These are phyloP conservation scores for Pterobdella sp. DNA, from an alignment of 2,888 invertebrate species.

Conservation along the genomic window DNA sequence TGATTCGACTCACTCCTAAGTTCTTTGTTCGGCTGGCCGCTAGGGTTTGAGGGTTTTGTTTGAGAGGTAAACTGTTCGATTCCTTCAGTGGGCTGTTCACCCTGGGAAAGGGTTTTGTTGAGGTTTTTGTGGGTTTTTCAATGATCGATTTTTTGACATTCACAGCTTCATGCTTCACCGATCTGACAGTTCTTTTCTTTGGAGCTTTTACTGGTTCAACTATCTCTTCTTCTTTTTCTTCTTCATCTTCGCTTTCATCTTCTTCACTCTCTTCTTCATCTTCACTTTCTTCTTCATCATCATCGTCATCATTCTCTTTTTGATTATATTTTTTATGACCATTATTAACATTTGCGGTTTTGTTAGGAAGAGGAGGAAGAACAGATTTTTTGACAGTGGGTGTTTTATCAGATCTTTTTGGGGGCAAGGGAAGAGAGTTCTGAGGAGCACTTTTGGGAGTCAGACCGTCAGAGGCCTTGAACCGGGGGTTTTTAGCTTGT, in stretches of 20 bases:
- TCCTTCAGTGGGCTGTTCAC: neutral
- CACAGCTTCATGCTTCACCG: neutral
- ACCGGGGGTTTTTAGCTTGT: neutral
- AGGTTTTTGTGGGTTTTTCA: neutral
- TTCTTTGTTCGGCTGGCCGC: neutral
- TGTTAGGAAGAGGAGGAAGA: neutral
- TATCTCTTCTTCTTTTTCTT: neutral
- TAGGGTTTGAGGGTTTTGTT: neutral
- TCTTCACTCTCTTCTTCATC: slow-evolving; percentile 17
- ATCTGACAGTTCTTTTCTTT: neutral
- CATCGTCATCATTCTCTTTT: slow-evolving; percentile 11
- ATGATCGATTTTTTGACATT: neutral
- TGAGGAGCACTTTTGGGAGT: slow-evolving; percentile 2
- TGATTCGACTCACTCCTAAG: neutral
- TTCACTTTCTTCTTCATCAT: slow-evolving; percentile 20
- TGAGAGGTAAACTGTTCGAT: neutral
- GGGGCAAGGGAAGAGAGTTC: neutral
- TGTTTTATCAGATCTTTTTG: slow-evolving; percentile 5
- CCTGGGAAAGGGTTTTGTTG: neutral
- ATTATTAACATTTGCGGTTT: neutral
- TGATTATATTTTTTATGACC: neutral
- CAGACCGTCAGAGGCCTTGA: slow-evolving; percentile 8
- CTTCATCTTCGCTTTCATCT: slow-evolving; percentile 11
- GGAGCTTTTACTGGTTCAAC: neutral
- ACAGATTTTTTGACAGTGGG: neutral